Percentiles rank a stretch among this genome's conserved stretches.
phyloP scores from a whole-genome alignment of 2,797 vertebrate genomes.

The Microctenopoma lineatum region DNA sequence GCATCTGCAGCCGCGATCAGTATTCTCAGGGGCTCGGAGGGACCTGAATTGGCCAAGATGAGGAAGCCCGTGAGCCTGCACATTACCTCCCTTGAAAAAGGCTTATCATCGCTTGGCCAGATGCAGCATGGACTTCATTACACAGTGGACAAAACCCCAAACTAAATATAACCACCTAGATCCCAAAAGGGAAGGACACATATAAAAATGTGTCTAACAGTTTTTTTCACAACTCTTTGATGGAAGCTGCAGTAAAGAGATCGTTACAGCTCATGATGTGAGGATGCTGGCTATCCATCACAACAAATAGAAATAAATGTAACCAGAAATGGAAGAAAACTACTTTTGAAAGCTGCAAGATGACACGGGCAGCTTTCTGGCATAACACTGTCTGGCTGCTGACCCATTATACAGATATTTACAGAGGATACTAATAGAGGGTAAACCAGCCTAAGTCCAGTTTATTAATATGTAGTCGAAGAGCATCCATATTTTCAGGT shows the following conservation, averaged over 20 bases:
- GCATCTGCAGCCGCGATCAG: constrained; percentile 67
- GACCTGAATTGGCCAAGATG: constrained; percentile 46
- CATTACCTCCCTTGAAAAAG: constrained; percentile 58
- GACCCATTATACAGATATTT: constrained; percentile 8
- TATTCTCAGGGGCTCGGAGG: constrained; percentile 52
- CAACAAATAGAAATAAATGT: constrained; percentile 30
- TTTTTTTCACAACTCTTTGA: constrained; percentile 32
- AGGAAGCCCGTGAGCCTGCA: constrained; percentile 60
- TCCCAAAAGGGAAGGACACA: constrained; percentile 49
- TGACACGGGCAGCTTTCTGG: constrained; percentile 21
- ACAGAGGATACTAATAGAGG: constrained; percentile 4
- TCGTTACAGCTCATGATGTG: constrained; percentile 20
- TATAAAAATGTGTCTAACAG: constrained; percentile 38
- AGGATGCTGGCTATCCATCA: constrained; percentile 45
- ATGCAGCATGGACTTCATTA: constrained; percentile 55
- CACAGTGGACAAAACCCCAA: constrained; percentile 59
- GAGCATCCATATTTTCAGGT: neutral
- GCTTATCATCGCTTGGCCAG: constrained; percentile 63
- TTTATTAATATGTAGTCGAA: neutral
- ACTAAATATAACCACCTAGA: constrained; percentile 63
- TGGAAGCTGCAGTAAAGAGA: constrained; percentile 9
- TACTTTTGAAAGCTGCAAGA: constrained; percentile 38
- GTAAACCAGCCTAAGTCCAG: constrained; percentile 2
- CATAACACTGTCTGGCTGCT: constrained; percentile 4
- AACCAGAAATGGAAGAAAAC: constrained; percentile 38